A percentile compares a stretch with the other conserved stretches of the same genome.
These are phyloP conservation scores for Tetraodon nigroviridis DNA, from an alignment of 2,113 vertebrate genomes.

Conservation along the genomic window DNA sequence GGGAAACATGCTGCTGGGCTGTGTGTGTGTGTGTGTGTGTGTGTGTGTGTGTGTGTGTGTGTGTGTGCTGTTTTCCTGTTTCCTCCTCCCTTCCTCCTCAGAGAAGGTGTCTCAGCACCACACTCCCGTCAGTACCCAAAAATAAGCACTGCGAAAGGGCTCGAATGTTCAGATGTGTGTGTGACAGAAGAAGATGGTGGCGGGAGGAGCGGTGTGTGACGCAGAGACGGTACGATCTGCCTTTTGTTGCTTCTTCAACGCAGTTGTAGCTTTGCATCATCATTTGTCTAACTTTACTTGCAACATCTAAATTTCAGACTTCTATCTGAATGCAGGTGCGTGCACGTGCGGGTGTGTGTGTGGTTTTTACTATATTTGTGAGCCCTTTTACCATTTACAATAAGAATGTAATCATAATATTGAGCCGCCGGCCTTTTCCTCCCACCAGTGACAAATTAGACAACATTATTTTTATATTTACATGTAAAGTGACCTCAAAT, in stretches of 20 bases:
- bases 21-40: slow-evolving; percentile 38
- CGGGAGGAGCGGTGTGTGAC: slow-evolving; percentile 42
- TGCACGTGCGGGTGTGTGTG: slow-evolving; percentile 1
- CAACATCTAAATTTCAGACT: slow-evolving; percentile 2
- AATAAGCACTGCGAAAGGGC: slow-evolving; percentile 32
- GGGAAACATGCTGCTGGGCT: slow-evolving; percentile 6
- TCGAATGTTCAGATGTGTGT: background rate
- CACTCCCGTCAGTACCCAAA: slow-evolving; percentile 35
- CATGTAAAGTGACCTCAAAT: too few relatives aligned
- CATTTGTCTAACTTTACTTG: slow-evolving; percentile 32
- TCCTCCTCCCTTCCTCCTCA: slow-evolving; percentile 54
- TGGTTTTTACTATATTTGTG: background rate
- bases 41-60: slow-evolving; percentile 32
- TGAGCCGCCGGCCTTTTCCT: too few relatives aligned
- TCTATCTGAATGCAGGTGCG: slow-evolving; percentile 25
- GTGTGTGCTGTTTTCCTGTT: slow-evolving; percentile 28
- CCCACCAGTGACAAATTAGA: too few relatives aligned
- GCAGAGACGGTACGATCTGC: slow-evolving; percentile 58
- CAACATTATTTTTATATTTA: too few relatives aligned
- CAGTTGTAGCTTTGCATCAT: slow-evolving; percentile 19
- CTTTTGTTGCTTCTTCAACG: slow-evolving; percentile 40
- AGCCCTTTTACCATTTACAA: background rate
- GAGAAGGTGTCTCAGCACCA: slow-evolving; percentile 43
- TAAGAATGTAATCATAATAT: background rate
- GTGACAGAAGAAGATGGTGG: slow-evolving; percentile 8